A percentile compares a stretch with the other conserved stretches of the same genome.
Evolutionary conservation across 2,113 vertebrate genomes (phyloP).

Genomic region (Paraplagusia blochii): DNA sequence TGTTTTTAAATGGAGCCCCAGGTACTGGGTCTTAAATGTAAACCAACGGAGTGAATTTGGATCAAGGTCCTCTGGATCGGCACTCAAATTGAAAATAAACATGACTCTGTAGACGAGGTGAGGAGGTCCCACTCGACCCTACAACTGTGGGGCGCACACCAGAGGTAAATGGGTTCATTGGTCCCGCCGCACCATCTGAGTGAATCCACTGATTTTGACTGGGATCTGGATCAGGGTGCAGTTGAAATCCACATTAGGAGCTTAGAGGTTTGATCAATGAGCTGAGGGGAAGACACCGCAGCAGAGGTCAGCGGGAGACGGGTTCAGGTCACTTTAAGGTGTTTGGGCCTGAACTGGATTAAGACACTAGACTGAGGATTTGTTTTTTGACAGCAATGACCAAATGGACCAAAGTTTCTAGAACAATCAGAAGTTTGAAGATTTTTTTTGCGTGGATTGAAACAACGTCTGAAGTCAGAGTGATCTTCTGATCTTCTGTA

Average conservation of each 20-base stretch:
- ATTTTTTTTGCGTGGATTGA: no score
- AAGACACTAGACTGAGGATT: slow-evolving; percentile 26
- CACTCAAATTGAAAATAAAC: neutral
- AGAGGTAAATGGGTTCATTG: slow-evolving; percentile 47
- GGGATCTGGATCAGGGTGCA: slow-evolving; percentile 36
- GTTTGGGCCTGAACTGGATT: slow-evolving; percentile 60
- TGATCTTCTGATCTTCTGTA: no score
- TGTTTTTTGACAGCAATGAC: slow-evolving; percentile 5
- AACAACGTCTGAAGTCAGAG: no score
- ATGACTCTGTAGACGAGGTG: neutral
- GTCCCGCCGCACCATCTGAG: slow-evolving; percentile 26
- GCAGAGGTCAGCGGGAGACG: slow-evolving; percentile 31
- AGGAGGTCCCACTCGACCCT: neutral
- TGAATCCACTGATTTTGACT: slow-evolving; percentile 44
- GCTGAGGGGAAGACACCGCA: slow-evolving; percentile 22
- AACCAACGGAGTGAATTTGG: no score
- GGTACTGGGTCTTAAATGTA: neutral
- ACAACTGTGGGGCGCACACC: neutral
- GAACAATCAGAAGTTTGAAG: slow-evolving; percentile 9
- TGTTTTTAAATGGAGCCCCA: neutral
- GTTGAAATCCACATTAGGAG: slow-evolving; percentile 62
- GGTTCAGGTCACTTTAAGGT: slow-evolving; percentile 20
- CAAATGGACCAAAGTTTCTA: neutral
- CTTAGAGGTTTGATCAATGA: slow-evolving; percentile 65
- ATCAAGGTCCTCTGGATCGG: neutral